Evolutionary conservation across 1,140 invertebrate species (phyloP).

Genomic region (Drosophila kurseongensis): DNA sequence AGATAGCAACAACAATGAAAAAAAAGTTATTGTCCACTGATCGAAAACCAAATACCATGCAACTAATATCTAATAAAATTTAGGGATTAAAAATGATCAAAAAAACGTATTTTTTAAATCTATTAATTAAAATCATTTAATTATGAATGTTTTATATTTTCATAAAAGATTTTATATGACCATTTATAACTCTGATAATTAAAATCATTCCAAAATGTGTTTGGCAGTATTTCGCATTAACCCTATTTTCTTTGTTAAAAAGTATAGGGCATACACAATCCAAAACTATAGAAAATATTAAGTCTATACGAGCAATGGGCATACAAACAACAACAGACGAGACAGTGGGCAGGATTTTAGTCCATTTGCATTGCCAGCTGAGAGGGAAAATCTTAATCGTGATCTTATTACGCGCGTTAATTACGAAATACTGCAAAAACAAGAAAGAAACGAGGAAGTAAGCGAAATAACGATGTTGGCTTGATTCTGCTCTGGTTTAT

Average conservation of each 20-base stretch:
- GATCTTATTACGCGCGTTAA: constrained; percentile 80
- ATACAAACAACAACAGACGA: constrained; percentile 19
- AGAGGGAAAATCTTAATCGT: constrained; percentile 69
- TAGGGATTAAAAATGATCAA: too few species aligned
- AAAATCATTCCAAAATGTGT: too few species aligned
- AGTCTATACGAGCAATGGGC: neutral
- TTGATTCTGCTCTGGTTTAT: constrained; percentile 49
- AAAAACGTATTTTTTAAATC: too few species aligned
- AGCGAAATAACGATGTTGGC: constrained; percentile 13
- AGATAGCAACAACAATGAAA: constrained; percentile 32
- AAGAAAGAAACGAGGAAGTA: constrained; percentile 25
- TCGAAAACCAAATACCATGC: neutral
- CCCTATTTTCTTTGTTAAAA: too few species aligned
- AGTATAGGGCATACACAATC: too few species aligned
- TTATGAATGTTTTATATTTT: too few species aligned
- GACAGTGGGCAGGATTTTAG: constrained; percentile 32
- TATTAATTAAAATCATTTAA: too few species aligned
- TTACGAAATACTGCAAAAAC: constrained; percentile 62
- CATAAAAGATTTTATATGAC: too few species aligned
- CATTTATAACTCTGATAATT: too few species aligned
- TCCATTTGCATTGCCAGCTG: constrained; percentile 16
- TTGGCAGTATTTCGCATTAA: too few species aligned
- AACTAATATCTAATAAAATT: neutral
- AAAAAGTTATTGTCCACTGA: neutral
- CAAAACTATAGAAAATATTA: neutral